Evolutionary conservation across 2,113 vertebrate genomes (phyloP).

Genomic region (Numenius arquata): DNA sequence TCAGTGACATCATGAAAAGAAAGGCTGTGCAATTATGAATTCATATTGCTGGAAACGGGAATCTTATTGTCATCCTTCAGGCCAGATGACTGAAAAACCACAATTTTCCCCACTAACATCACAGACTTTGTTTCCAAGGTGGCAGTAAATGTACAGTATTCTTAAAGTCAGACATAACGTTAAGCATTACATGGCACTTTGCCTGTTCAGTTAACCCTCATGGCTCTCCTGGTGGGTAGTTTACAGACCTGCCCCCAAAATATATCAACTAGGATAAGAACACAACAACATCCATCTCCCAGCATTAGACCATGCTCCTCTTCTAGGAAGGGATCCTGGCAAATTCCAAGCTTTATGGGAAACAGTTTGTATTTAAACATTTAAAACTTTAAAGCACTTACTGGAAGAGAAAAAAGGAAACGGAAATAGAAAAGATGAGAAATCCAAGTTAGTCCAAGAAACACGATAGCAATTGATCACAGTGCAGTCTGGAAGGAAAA

Average conservation of each 20-base stretch:
- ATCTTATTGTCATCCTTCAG: neutral
- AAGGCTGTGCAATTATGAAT: neutral
- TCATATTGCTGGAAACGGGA: neutral
- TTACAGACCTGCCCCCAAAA: neutral
- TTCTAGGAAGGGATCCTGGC: neutral
- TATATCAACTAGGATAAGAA: neutral
- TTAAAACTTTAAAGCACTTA: conserved; percentile 40
- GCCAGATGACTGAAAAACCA: neutral
- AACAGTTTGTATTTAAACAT: conserved; percentile 25
- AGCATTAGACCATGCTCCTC: neutral
- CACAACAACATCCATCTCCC: neutral
- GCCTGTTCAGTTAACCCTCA: neutral
- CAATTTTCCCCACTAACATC: neutral
- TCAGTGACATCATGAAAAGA: neutral
- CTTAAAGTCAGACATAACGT: neutral
- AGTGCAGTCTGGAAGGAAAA: conserved; percentile 5
- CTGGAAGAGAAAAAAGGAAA: neutral
- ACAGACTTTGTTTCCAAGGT: neutral
- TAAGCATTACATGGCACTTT: neutral
- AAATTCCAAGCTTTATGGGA: conserved; percentile 23
- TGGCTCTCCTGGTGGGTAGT: neutral
- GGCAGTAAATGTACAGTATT: neutral
- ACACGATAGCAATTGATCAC: neutral
- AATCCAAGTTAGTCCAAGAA: conserved; percentile 54
- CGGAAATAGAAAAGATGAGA: conserved; percentile 13